Conservation (phyloP, 2,888 invertebrate species). For the Cryptocephalus moraei region DNA sequence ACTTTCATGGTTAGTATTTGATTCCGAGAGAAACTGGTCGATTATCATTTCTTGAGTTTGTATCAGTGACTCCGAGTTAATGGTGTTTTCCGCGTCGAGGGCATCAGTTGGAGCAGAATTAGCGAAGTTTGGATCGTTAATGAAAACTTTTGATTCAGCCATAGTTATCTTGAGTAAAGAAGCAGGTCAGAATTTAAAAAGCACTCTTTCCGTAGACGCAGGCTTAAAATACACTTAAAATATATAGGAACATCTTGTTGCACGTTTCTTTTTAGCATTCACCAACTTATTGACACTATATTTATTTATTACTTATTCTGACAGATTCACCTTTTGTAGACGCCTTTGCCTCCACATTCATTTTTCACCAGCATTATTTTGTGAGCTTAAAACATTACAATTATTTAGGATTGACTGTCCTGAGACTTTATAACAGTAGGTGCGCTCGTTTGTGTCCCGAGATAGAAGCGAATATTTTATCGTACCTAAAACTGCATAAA, state of each 20-base stretch:
- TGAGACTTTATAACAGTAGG: too few species aligned
- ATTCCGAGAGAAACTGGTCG: slow-evolving; percentile 15
- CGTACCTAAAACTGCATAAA: too few species aligned
- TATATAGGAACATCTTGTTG: slow-evolving; percentile 5
- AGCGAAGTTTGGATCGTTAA: slow-evolving; percentile 20
- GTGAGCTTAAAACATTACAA: too few species aligned
- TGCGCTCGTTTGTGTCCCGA: too few species aligned
- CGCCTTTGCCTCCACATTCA: slow-evolving; percentile 10
- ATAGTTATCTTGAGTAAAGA: slow-evolving; percentile 16
- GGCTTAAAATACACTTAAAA: background rate
- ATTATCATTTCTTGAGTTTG: slow-evolving; percentile 16
- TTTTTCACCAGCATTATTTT: background rate
- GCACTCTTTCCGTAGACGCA: background rate
- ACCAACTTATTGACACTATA: slow-evolving; percentile 4
- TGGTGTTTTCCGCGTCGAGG: slow-evolving; percentile 1
- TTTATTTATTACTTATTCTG: slow-evolving; percentile 15
- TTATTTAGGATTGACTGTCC: too few species aligned
- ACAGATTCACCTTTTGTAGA: slow-evolving; percentile 15
- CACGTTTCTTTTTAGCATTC: background rate
- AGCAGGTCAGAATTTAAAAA: slow-evolving; percentile 2
- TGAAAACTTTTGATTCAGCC: slow-evolving; percentile 24
- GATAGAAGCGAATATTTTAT: too few species aligned
- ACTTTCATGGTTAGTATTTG: slow-evolving; percentile 10
- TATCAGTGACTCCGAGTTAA: slow-evolving; percentile 11
- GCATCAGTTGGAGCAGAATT: slow-evolving; percentile 9